These are phyloP conservation scores for Muntiacus reevesi DNA, from an alignment of 2,113 vertebrate species.

Conservation along the genomic window DNA sequence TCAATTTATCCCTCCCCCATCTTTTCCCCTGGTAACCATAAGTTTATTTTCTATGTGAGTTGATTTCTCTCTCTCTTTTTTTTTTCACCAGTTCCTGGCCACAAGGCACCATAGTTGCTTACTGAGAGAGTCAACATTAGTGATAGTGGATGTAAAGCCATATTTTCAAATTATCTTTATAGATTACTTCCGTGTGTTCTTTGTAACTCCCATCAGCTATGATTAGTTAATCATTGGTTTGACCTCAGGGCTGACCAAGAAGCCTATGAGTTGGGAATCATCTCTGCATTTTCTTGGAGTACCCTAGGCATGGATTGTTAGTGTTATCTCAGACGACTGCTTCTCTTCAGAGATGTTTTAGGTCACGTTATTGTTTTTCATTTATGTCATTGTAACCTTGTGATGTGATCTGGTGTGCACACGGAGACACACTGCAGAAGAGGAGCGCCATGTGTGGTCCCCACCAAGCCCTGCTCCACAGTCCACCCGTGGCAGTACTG, in stretches of 20 bases:
- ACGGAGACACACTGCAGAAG: neutral
- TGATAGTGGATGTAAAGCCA: neutral
- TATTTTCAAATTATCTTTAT: neutral
- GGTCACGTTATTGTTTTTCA: neutral
- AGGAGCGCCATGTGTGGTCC: neutral
- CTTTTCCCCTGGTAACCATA: neutral
- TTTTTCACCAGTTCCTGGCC: neutral
- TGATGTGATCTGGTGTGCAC: neutral
- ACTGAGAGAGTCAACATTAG: neutral
- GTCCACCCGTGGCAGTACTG: neutral
- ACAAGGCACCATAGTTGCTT: neutral
- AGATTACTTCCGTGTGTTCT: neutral
- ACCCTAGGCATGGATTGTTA: rapidly evolving
- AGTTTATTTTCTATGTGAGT: neutral
- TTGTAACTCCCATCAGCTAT: neutral
- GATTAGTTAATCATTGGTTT: neutral
- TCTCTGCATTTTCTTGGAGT: neutral
- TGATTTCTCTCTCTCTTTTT: neutral
- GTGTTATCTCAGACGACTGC: neutral
- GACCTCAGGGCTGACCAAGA: neutral
- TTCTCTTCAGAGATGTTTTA: neutral
- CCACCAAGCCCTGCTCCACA: neutral
- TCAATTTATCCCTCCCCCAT: neutral
- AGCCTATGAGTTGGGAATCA: neutral
- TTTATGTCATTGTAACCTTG: neutral